Percentiles rank a stretch among this genome's conserved stretches.
Evolutionary conservation across 2,888 invertebrate species (phyloP).

Genomic region (Matsumyia berberina): DNA sequence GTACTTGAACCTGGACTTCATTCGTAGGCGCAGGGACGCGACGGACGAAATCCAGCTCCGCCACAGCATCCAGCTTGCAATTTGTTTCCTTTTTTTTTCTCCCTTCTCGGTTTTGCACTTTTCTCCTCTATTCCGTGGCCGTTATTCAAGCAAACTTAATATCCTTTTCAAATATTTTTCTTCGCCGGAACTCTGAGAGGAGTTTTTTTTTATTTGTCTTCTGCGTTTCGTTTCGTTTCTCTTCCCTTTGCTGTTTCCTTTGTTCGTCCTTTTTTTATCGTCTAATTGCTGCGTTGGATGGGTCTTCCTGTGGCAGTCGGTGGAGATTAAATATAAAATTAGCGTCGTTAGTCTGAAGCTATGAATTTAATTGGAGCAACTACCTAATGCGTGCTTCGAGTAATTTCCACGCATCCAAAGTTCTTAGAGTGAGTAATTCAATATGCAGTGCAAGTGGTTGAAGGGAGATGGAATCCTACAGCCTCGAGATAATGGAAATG

Average conservation of each 20-base stretch:
- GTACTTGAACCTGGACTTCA: conserved; percentile 75
- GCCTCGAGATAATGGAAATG: conserved; percentile 18
- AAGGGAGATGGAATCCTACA: neutral
- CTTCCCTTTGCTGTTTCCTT: conserved; percentile 15
- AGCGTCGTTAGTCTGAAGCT: conserved; percentile 73
- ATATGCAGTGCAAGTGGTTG: neutral
- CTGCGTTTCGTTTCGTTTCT: conserved; percentile 14
- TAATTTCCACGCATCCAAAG: conserved; percentile 38
- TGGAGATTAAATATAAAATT: conserved; percentile 70
- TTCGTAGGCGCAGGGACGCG: conserved; percentile 42
- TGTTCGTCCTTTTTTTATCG: conserved; percentile 27
- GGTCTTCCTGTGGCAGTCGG: conserved; percentile 46
- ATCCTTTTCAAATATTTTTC: conserved; percentile 75
- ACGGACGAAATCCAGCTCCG: conserved; percentile 15
- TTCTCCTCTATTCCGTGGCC: conserved; percentile 57
- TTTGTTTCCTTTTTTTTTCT: conserved; percentile 48
- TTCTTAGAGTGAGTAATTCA: conserved; percentile 34
- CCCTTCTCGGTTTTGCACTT: neutral
- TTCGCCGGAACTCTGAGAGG: conserved; percentile 52
- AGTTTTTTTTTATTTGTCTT: conserved; percentile 38
- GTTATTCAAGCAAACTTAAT: conserved; percentile 74
- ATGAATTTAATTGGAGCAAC: conserved; percentile 72
- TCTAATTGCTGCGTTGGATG: conserved; percentile 65
- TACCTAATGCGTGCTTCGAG: conserved; percentile 53
- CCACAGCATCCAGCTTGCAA: conserved; percentile 55